Evolutionary conservation across 2,888 invertebrate genomes (phyloP), one percentile per base, ranked within the genome.

Genomic region (Pristionchus entomophagus): DNA sequence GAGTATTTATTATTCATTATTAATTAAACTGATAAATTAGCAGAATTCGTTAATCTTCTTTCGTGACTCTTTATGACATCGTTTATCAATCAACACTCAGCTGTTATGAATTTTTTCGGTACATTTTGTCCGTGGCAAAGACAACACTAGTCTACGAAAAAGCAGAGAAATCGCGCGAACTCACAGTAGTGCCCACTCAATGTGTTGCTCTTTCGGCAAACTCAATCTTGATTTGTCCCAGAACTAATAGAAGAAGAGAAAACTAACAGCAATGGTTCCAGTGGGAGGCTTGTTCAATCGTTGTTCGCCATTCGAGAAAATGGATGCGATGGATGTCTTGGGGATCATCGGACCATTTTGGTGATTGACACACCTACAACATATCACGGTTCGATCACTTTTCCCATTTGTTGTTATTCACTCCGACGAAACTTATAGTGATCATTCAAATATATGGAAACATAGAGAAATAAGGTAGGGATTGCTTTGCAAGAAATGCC

Each of bases 301-400:
- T 81, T 89, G 88, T 53, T 92, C 91, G 19, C 90, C 91, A 69
- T 91, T 87, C n/a, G 88, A 86, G 87, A 93, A 93, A 81, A 92
- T 89, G 59, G 89, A 87, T n/a, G 89, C 86, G 85, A 92, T 92
- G 86, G 92, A 91, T 14, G 91, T 90, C 82, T 92, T 90, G 59
- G 86, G 90, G 59, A 92, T 92, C 86, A 90, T 90, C 26, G 88
- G 88, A 26, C 92, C 92, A 80, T 89, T 73, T 17, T 85, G 83
- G 35, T 86, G 84, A 38, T 78, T 73, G 38, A 92, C 89, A 86
- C 92, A 92, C 35, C 91, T 91, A 85, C n/a, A 45, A 73, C 22
- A 38, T 69, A 14, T 0, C 32, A 38, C 38, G 22, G 14, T 5
- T 1, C 32, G 17, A 77, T 77, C 26, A 19, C 41, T 6, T 12